phyloP scores from a whole-genome alignment of 2,888 invertebrate genomes.

The Lutraria lutraria region DNA sequence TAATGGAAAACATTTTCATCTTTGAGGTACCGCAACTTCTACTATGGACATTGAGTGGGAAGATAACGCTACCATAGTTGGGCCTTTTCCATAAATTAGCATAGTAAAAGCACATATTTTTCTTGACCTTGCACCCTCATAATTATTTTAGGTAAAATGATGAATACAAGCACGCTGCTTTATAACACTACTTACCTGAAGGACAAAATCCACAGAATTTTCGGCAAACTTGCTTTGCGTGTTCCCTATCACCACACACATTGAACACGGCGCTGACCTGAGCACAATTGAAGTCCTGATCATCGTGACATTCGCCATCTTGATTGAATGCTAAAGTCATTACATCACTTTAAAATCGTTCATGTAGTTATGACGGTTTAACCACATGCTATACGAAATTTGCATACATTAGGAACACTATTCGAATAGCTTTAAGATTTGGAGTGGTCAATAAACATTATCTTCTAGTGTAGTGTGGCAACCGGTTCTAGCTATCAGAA shows the following conservation, averaged over 20 bases:
- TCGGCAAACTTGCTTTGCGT: conserved; percentile 26
- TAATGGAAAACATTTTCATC: too few relatives aligned
- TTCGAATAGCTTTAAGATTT: not conserved
- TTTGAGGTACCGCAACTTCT: too few relatives aligned
- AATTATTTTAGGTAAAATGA: too few relatives aligned
- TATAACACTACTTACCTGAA: not conserved
- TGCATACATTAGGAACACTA: not conserved
- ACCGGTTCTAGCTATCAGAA: not conserved
- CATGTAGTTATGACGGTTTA: not conserved
- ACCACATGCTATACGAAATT: not conserved
- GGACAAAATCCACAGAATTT: conserved; percentile 27
- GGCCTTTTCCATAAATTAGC: too few relatives aligned
- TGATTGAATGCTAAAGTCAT: not conserved
- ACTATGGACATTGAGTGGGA: too few relatives aligned
- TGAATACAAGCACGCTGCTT: too few relatives aligned
- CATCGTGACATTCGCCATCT: conserved; percentile 13
- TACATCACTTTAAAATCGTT: not conserved
- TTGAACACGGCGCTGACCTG: conserved; percentile 20
- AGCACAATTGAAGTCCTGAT: conserved; percentile 18
- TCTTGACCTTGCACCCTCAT: too few relatives aligned
- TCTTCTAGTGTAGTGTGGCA: not conserved
- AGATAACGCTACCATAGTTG: too few relatives aligned
- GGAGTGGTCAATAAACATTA: not conserved
- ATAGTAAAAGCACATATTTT: too few relatives aligned
- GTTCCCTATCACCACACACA: conserved; percentile 14